Conservation (phyloP, 2,888 invertebrate genomes). For the Caenorhabditis virilis region DNA sequence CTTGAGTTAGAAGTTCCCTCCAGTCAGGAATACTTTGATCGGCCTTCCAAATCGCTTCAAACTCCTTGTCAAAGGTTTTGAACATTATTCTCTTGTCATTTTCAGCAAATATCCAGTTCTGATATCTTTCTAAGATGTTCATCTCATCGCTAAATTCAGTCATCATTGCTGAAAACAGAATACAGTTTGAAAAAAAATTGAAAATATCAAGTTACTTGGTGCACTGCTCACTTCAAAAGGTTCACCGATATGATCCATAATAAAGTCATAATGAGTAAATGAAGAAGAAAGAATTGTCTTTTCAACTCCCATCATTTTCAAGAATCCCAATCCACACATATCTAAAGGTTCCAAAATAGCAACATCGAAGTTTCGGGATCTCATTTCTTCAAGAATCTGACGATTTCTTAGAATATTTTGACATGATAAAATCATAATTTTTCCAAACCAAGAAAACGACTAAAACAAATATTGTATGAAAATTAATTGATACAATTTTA, state of each 20-base stretch:
- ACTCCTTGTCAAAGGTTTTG: background rate
- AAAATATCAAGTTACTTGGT: background rate
- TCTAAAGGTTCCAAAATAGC: constrained; percentile 1
- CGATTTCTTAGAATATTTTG: no score
- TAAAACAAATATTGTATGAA: no score
- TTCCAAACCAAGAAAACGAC: no score
- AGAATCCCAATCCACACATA: constrained; percentile 4
- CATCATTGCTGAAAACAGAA: background rate
- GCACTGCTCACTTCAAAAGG: constrained; percentile 1
- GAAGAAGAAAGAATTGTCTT: constrained; percentile 3
- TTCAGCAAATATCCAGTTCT: background rate
- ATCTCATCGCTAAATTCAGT: background rate
- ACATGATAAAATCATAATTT: no score
- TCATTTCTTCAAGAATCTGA: no score
- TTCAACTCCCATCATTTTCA: constrained; percentile 2
- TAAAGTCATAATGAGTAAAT: background rate
- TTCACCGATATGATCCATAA: background rate
- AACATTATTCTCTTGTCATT: background rate
- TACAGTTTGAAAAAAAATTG: background rate
- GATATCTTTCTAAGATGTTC: background rate
- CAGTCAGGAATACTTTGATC: background rate
- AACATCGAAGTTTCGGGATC: constrained; percentile 5
- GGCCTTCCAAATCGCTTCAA: background rate
- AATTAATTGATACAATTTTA: no score
- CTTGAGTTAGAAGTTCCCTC: background rate